These are phyloP conservation scores for Poecilia velifera DNA, from an alignment of 2,797 vertebrate species.

Conservation along the genomic window DNA sequence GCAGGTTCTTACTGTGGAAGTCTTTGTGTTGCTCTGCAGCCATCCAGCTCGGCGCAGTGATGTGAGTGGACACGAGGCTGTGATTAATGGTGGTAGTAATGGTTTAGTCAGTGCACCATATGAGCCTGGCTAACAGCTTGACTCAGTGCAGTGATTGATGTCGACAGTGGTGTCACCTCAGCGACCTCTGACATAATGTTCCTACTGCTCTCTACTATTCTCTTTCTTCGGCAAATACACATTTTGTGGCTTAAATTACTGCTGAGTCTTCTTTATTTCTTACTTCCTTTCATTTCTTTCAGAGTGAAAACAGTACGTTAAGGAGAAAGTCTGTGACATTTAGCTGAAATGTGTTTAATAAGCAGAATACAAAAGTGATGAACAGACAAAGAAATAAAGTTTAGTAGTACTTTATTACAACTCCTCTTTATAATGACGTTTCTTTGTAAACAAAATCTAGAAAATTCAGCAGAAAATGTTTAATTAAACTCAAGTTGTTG, in stretches of 20 bases:
- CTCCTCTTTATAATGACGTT: neutral
- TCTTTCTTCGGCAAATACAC: slow-evolving; percentile 1
- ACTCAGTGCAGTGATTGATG: slow-evolving; percentile 49
- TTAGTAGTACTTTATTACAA: neutral
- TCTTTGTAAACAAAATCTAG: neutral
- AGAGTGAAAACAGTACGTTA: slow-evolving; percentile 3
- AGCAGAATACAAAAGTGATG: neutral
- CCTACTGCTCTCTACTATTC: slow-evolving; percentile 12
- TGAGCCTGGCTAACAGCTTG: slow-evolving; percentile 55
- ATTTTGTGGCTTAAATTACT: slow-evolving; percentile 28
- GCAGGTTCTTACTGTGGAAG: slow-evolving; percentile 49
- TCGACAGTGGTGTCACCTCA: slow-evolving; percentile 57
- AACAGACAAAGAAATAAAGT: neutral
- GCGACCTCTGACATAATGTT: slow-evolving; percentile 45
- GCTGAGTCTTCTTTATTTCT: slow-evolving; percentile 6
- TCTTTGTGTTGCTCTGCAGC: slow-evolving; percentile 26
- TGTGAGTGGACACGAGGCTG: slow-evolving; percentile 63
- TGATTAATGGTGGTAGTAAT: slow-evolving; percentile 80
- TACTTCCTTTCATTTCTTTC: neutral
- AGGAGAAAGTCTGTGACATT: slow-evolving; percentile 11
- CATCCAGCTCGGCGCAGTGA: slow-evolving; percentile 34
- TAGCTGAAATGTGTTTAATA: neutral
- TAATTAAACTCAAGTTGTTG: neutral
- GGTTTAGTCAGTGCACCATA: slow-evolving; percentile 69
- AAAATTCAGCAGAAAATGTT: neutral